A percentile compares a stretch with the other conserved stretches of the same genome.
phyloP scores from a whole-genome alignment of 2,113 vertebrate genomes.

The Calidris pugnax region DNA sequence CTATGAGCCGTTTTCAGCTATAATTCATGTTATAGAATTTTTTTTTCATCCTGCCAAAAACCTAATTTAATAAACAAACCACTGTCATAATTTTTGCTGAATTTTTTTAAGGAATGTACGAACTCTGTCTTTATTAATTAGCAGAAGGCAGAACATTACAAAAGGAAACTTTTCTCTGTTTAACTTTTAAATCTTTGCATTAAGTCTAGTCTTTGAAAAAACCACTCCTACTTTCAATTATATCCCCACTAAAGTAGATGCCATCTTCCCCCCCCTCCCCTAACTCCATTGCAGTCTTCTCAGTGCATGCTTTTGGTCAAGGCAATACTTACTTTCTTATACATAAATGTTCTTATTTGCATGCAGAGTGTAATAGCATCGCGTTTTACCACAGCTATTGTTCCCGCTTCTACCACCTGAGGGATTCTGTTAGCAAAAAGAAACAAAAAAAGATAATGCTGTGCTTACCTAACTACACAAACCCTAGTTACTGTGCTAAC shows the following conservation, averaged over 20 bases:
- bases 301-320: conserved; percentile 51
- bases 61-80: conserved; percentile 73
- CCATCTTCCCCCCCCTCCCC: background rate
- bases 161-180: conserved; percentile 45
- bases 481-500: background rate
- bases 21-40: conserved; percentile 65
- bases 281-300: background rate
- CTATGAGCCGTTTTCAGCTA: conserved; percentile 53
- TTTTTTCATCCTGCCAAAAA: conserved; percentile 68
- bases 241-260: conserved; percentile 30
- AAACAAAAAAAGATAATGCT: background rate
- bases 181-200: conserved; percentile 49
- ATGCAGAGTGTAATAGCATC: background rate
- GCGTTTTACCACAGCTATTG: background rate
- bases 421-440: conserved; percentile 1
- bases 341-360: conserved; percentile 31
- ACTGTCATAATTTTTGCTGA: conserved; percentile 63
- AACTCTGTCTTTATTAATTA: conserved; percentile 77
- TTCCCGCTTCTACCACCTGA: background rate
- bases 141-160: conserved; percentile 45
- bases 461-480: background rate
- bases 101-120: conserved; percentile 54
- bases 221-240: conserved; percentile 8
- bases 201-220: conserved; percentile 46
- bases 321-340: conserved; percentile 38